phyloP scores from a whole-genome alignment of 1,140 invertebrate genomes.

The Episyrphus balteatus region DNA sequence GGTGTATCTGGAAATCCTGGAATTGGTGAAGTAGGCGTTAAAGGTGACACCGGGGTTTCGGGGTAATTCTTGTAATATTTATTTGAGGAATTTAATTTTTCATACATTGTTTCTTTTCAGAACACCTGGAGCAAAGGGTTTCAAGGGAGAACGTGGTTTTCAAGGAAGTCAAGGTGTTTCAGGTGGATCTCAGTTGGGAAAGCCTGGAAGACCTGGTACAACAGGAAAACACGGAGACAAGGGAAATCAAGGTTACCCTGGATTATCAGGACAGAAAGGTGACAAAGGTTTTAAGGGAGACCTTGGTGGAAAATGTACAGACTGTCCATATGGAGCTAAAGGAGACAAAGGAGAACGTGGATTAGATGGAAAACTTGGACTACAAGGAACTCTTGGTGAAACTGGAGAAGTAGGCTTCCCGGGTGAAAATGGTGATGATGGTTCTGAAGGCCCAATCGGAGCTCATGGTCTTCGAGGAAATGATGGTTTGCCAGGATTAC shows the following conservation, averaged over 20 bases:
- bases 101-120: conserved; percentile 35
- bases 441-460: conserved; percentile 45
- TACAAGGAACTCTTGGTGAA: conserved; percentile 52
- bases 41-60: conserved; percentile 56
- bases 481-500: conserved; percentile 41
- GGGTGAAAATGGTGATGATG: conserved; percentile 45
- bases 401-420: conserved; percentile 52
- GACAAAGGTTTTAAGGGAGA: conserved; percentile 55
- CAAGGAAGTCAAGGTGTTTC: conserved; percentile 59
- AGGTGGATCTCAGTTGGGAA: conserved; percentile 50
- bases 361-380: conserved; percentile 54
- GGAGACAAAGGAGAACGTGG: conserved; percentile 70
- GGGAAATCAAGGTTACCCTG: conserved; percentile 57
- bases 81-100: neutral
- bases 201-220: conserved; percentile 59
- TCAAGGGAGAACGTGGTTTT: conserved; percentile 72
- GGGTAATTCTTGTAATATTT: conserved; percentile 36
- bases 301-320: conserved; percentile 62
- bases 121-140: conserved; percentile 51
- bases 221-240: conserved; percentile 29
- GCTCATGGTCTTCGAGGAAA: conserved; percentile 34
- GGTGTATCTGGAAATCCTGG: conserved; percentile 43
- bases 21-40: conserved; percentile 44
- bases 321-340: conserved; percentile 56
- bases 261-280: conserved; percentile 49